Evolutionary conservation across 1,140 invertebrate genomes (phyloP), one percentile per base, ranked within the genome.

Genomic region (Drosophila burlai): DNA sequence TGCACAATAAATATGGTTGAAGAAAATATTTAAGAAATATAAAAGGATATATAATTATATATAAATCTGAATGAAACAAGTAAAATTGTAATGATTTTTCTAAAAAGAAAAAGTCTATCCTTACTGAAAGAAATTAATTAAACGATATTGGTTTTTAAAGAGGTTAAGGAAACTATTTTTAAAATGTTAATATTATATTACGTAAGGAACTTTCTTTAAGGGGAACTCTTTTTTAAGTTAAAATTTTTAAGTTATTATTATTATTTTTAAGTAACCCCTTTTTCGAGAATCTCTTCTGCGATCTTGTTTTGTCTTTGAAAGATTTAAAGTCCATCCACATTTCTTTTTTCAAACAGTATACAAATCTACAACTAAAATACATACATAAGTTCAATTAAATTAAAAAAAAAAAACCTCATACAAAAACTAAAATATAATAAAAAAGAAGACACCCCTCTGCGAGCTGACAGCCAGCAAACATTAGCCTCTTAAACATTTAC

Each of bases 391-490:
- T 31, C 1, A 31, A 13, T 18, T 18, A 54, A 54, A n/a, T 3
- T 24, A 3, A 3, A 16, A 29, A 54, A 54, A n/a, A 38, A 38
- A 13, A 36, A 36, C 34, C 2, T n/a, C 42, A 49, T 18, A 4
- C 6, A 31, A 10, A 34, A 15, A 34, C 11, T 11, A 2, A 18
- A 52, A 21, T 24, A 24, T 18, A 0, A 52, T 34, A 0, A 18
- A 1, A 52, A 34, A 31, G 13, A n/a, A 18, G n/a, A 47, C 26
- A 26, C 4, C 10, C 18, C 18, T 8, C 31, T 50, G 9, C 9
- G n/a, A 40, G 13, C 54, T 55, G 54, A 40, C 54, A 57, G 1
- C 9, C 21, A 24, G 36, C 54, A 55, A 55, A 55, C 52, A 55
- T 57, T 40, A 40, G 21, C 15, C 15, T 40, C 36, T 26, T n/a